Base-by-base conservation (phyloP, 2,113 vertebrate species). In the Marmota monax region DNA sequence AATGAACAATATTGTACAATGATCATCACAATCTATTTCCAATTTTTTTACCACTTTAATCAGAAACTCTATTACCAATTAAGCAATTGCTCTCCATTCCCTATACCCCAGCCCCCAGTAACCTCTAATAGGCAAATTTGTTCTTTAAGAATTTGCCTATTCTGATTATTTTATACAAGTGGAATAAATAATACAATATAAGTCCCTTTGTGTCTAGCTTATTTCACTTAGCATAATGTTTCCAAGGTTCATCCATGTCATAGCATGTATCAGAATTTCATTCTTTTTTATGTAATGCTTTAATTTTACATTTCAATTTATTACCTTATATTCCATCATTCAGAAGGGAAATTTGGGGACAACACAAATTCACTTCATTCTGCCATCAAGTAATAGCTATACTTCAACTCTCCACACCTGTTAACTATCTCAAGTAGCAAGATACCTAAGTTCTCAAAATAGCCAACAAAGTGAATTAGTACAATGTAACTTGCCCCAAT, bases 271-370 rank as follows among this genome's bases (percentile, higher is more conserved):
- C 65, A 58, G 80, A 93, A 80, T 65, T 34, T 53, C n/a, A 37
- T 65, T 37, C 73, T 42, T 78, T 79, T 76, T 78, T 13, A 76
- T 63, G 23, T 27, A 37, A 67, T 63, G 58, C 2, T 69, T 95
- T 90, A 53, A 95, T 93, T 95, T 96, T 69, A 51, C 27, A 89
- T 82, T 88, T 84, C 70, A 51, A 51, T 61, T 78, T 90, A 90
- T 90, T 63, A 84, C 8, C 39, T 48, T 78, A 88, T 32, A 32
- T 61, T 63, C 34, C 73, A 70, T 83, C 83, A 72, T 61, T 78
- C 86, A 29, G 25, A 67, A 90, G 82, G 37, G n/a, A 23, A 77
- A 87, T 90, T 80, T 7, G 39, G 37, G 27, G 27, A 17, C 29
- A 84, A 63, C 32, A 25, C 17, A 82, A 91, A 82, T 67, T 37